Evolutionary conservation across 2,797 vertebrate genomes (phyloP).

Genomic region (Pteropus rufus): DNA sequence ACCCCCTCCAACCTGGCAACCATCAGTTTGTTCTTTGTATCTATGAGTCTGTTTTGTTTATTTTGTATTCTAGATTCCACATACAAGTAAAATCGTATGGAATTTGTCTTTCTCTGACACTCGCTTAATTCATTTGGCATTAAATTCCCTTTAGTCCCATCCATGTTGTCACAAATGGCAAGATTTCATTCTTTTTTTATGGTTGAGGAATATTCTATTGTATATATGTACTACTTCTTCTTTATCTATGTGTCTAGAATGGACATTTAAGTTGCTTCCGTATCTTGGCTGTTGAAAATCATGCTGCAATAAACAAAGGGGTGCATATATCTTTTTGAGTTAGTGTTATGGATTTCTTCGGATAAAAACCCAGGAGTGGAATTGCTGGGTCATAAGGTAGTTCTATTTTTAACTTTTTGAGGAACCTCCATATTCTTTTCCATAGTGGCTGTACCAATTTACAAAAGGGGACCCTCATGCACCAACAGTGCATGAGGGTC

Average conservation of each 20-base stretch:
- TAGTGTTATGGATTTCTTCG: neutral
- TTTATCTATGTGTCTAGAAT: neutral
- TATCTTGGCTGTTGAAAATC: neutral
- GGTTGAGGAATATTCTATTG: neutral
- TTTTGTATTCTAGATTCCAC: neutral
- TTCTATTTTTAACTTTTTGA: neutral
- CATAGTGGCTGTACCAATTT: neutral
- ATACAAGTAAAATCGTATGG: neutral
- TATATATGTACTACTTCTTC: neutral
- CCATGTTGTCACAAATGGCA: neutral
- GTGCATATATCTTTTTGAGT: neutral
- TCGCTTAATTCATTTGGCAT: neutral
- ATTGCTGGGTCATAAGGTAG: neutral
- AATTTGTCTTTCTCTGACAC: neutral
- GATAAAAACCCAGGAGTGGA: neutral
- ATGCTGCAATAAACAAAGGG: neutral
- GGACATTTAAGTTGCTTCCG: neutral
- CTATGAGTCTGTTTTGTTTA: neutral
- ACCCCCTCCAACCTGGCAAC: neutral
- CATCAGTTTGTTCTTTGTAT: neutral
- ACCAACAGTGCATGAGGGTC: neutral
- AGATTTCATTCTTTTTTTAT: neutral
- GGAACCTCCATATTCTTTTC: neutral
- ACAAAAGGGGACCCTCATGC: no score
- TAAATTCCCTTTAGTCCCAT: neutral